Evolutionary conservation across 2,113 vertebrate species (phyloP).

Genomic region (Psittacara wagleri): DNA sequence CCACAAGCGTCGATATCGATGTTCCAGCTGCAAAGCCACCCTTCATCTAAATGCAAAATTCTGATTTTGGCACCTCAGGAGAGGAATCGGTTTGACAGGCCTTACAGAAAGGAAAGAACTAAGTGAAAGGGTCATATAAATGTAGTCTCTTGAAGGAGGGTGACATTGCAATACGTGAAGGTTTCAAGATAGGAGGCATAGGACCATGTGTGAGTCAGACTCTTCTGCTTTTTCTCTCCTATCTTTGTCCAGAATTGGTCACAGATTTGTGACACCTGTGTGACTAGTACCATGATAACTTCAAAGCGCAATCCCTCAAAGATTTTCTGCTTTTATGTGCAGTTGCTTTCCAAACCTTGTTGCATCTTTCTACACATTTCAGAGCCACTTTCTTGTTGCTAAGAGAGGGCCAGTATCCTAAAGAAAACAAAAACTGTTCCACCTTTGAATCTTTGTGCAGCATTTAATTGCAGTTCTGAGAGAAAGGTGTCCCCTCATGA

Average conservation of each 20-base stretch:
- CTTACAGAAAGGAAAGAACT: background rate
- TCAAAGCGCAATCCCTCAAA: background rate
- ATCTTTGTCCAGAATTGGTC: background rate
- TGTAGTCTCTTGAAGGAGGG: background rate
- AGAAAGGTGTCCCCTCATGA: background rate
- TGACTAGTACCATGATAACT: background rate
- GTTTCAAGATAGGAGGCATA: background rate
- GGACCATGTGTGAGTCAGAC: background rate
- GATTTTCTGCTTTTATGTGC: background rate
- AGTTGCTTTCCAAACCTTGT: background rate
- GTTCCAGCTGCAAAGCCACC: background rate
- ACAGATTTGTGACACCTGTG: background rate
- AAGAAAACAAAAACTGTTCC: background rate
- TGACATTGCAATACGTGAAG: background rate
- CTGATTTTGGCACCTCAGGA: background rate
- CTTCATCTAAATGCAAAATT: slow-evolving; percentile 19
- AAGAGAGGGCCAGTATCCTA: background rate
- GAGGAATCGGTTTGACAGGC: background rate
- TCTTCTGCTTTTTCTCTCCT: background rate
- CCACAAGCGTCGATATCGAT: background rate
- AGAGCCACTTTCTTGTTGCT: background rate
- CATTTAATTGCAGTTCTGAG: background rate
- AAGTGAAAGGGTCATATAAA: background rate
- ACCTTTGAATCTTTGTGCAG: background rate
- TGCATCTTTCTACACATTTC: accelerated